phyloP scores from a whole-genome alignment of 2,797 vertebrate species.

The Orientallactaga sibirica region DNA sequence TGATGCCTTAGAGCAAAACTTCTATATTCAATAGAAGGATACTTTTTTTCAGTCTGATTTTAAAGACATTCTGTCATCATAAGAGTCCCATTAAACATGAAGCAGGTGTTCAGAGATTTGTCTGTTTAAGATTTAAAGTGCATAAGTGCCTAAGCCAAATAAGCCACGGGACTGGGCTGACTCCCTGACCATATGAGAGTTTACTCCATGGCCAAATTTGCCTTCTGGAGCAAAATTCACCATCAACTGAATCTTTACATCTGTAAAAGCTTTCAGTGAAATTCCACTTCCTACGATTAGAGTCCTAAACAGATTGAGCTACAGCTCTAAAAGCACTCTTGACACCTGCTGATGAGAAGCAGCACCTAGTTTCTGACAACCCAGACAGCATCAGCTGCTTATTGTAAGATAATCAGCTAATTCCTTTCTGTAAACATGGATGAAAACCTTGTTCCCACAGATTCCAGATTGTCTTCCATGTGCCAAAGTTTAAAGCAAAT shows the following conservation, averaged over 20 bases:
- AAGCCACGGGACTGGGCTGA: slow-evolving; percentile 7
- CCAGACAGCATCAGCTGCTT: not conserved
- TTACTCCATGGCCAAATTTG: slow-evolving; percentile 58
- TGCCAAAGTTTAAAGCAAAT: slow-evolving; percentile 17
- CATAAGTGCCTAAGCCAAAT: slow-evolving; percentile 55
- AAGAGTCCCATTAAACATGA: slow-evolving; percentile 52
- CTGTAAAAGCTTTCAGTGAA: not conserved
- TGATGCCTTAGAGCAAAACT: slow-evolving; percentile 26
- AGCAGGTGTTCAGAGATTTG: slow-evolving; percentile 68
- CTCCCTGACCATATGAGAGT: slow-evolving; percentile 64
- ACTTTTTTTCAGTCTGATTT: slow-evolving; percentile 56
- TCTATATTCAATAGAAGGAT: not conserved
- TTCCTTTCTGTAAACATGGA: not conserved
- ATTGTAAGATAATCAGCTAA: not conserved
- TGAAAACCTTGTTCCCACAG: not conserved
- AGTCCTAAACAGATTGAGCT: slow-evolving; percentile 14
- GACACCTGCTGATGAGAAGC: not conserved
- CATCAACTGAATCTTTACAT: slow-evolving; percentile 3
- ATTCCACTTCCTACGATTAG: not conserved
- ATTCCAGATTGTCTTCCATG: not conserved
- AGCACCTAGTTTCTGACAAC: not conserved
- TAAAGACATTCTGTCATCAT: slow-evolving; percentile 30
- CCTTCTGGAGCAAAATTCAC: slow-evolving; percentile 73
- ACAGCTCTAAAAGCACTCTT: not conserved
- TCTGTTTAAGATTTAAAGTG: slow-evolving; percentile 62